Conservation (phyloP, 1,140 invertebrate genomes). For the Diorhabda carinulata region DNA sequence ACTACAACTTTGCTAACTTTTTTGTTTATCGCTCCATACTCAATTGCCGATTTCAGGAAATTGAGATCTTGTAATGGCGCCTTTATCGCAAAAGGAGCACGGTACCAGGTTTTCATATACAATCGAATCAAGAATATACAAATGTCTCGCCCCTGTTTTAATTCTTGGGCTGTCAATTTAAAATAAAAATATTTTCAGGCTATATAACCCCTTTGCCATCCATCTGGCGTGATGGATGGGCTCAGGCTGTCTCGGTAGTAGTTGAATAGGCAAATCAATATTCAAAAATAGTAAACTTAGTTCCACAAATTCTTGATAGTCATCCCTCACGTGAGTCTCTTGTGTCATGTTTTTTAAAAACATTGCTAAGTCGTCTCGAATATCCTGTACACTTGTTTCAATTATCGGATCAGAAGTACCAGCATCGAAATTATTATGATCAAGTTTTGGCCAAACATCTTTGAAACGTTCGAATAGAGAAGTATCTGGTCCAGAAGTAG, state of each 20-base stretch:
- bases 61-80: slow-evolving; percentile 5
- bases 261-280: background rate
- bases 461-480: slow-evolving; percentile 41
- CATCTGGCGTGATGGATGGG: slow-evolving; percentile 44
- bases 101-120: slow-evolving; percentile 5
- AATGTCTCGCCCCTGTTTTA: background rate
- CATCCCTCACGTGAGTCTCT: slow-evolving; percentile 32
- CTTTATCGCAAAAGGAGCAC: background rate
- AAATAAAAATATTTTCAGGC: slow-evolving; percentile 46
- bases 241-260: slow-evolving; percentile 34
- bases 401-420: slow-evolving; percentile 7
- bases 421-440: slow-evolving; percentile 31
- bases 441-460: slow-evolving; percentile 31
- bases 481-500: slow-evolving; percentile 30
- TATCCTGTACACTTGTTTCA: slow-evolving; percentile 11
- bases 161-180: slow-evolving; percentile 4
- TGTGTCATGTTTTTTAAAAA: slow-evolving; percentile 13
- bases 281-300: slow-evolving; percentile 33
- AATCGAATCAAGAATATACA: slow-evolving; percentile 4
- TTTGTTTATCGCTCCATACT: too few relatives aligned
- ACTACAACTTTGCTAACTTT: too few relatives aligned
- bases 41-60: too few relatives aligned
- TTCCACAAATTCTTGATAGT: slow-evolving; percentile 38
- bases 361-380: slow-evolving; percentile 24
- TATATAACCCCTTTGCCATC: slow-evolving; percentile 47